A percentile compares a stretch with the other conserved stretches of the same genome.
phyloP scores from a whole-genome alignment of 2,888 invertebrate species.

The Limnephilus rhombicus region DNA sequence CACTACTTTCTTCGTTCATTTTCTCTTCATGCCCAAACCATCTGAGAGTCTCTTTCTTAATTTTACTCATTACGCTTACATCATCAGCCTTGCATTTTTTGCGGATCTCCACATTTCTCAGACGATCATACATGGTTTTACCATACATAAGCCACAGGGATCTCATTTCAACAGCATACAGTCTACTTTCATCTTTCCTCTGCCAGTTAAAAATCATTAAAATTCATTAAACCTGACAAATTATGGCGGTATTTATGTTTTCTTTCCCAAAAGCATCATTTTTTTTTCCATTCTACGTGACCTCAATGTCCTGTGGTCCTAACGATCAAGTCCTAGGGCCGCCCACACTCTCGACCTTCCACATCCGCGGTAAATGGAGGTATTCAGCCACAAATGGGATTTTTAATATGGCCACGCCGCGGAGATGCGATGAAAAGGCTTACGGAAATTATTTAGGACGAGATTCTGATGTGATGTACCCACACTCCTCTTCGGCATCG shows the following conservation, averaged over 20 bases:
- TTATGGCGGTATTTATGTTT: background rate
- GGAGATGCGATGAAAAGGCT: slow-evolving; percentile 48
- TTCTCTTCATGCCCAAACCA: too few species aligned
- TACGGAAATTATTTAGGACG: slow-evolving; percentile 47
- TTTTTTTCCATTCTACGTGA: background rate
- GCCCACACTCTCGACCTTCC: slow-evolving; percentile 12
- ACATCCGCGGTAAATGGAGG: slow-evolving; percentile 54
- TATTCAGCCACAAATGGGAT: slow-evolving; percentile 62
- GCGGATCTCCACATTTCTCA: too few species aligned
- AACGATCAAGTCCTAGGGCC: background rate
- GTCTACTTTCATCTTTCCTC: too few species aligned
- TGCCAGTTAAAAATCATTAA: background rate
- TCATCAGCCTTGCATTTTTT: too few species aligned
- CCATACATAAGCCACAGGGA: too few species aligned
- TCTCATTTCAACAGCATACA: too few species aligned
- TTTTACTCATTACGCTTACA: too few species aligned
- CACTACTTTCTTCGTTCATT: too few species aligned
- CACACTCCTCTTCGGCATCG: slow-evolving; percentile 1
- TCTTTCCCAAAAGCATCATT: background rate
- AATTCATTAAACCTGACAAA: background rate
- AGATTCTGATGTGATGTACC: slow-evolving; percentile 1
- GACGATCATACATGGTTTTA: too few species aligned
- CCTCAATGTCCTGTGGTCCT: background rate
- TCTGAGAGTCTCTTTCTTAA: too few species aligned
- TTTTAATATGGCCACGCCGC: slow-evolving; percentile 59